Evolutionary conservation across 2,113 vertebrate genomes (phyloP), one percentile per base, ranked within the genome.

Genomic region (Halcyon malimbica): DNA sequence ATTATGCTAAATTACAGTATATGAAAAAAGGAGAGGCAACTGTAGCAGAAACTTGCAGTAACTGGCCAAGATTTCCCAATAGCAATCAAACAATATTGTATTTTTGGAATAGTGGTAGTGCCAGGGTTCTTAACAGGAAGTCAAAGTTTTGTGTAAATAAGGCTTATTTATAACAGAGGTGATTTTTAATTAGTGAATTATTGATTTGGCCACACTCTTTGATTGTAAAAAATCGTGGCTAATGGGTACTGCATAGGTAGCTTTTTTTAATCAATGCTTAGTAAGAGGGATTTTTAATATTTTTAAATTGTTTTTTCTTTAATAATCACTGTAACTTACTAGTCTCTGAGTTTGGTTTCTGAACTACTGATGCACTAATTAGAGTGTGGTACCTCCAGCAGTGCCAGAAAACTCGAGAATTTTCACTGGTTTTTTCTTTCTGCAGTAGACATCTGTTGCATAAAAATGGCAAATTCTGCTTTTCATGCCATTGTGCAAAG

Each of bases 1-100:
- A 91, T 97, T 96, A 68, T 89, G 26, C 91, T 96, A 84, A 97
- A 90, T 96, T 96, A 89, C 54, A 77, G 91, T 65, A 39, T 67
- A 67, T 89, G 51, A 81, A 89, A 80, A 82, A 89, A 79, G 90
- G 39, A 93, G 65, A 59, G 65, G 13, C 44, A 80, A 8, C 53
- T 92, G 59, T 95, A 94, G 59, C 54, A 85, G 19, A 88, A 83
- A 89, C 84, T 81, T 90, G 63, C 25, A n/a, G 25, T 65, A 83
- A 69, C 50, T 62, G 50, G 9, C 54, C 2, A 2, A 86, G 46
- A 46, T 56, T 63, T 84, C n/a, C 16, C 35, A 41, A 1, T 46
- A 90, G 56, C 41, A 84, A 53, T 51, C 12, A 67, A 78, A 59
- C 12, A 9, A 48, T 57, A 57, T 13, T 68, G 13, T 35, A 39